Evolutionary conservation across 2,797 vertebrate species (phyloP).

Genomic region (Crax fasciolata): DNA sequence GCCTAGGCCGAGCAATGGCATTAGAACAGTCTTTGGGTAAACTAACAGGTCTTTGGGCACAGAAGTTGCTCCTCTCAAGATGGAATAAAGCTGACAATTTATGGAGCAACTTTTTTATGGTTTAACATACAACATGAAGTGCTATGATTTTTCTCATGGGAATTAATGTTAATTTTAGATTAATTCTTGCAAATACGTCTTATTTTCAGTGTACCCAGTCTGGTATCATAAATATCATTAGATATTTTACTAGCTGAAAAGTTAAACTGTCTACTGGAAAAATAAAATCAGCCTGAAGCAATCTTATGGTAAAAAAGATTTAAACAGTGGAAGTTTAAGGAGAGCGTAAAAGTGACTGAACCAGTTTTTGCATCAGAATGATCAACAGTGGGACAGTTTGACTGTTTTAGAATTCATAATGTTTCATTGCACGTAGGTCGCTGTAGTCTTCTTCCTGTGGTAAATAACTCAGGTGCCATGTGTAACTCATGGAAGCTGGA

Average conservation of each 20-base stretch:
- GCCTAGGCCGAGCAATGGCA: neutral
- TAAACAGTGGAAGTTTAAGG: neutral
- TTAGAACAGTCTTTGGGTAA: neutral
- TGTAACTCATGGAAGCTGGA: slow-evolving; percentile 99
- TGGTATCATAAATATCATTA: no score
- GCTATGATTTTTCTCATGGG: neutral
- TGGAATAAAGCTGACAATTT: neutral
- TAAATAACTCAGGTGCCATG: slow-evolving; percentile 98
- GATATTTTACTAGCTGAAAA: neutral
- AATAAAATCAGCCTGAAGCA: neutral
- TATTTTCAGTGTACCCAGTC: neutral
- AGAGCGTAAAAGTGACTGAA: neutral
- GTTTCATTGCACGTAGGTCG: slow-evolving; percentile 86
- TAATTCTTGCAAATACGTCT: neutral
- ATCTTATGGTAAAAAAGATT: neutral
- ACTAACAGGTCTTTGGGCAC: neutral
- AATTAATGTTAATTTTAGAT: neutral
- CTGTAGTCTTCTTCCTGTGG: slow-evolving; percentile 96
- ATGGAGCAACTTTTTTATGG: neutral
- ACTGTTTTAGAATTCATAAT: slow-evolving; percentile 20
- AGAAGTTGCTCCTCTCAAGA: neutral
- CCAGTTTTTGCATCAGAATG: neutral
- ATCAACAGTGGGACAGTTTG: neutral
- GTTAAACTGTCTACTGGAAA: neutral
- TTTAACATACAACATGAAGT: neutral